Percentiles rank a stretch among this genome's conserved stretches.
Conservation (phyloP, 37 sponge, comb jelly and placozoan species). For the Cliona cf. orientalis region DNA sequence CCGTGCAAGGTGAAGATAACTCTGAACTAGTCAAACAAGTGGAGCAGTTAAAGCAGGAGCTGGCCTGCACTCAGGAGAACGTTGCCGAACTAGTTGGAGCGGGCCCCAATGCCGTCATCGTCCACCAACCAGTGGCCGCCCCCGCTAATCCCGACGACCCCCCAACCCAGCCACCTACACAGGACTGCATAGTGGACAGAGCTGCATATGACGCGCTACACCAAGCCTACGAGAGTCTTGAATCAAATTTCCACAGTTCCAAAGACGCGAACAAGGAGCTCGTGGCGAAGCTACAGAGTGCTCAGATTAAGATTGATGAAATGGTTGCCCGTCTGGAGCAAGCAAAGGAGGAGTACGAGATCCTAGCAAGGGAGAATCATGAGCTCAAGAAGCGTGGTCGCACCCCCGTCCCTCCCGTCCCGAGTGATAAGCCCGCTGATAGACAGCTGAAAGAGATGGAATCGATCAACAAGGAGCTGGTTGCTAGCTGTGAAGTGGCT, state of each 20-base stretch:
- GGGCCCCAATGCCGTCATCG: not conserved
- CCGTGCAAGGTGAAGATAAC: not conserved
- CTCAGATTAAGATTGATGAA: slow-evolving; percentile 3
- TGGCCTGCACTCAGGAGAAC: slow-evolving; percentile 4
- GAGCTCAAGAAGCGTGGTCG: slow-evolving; percentile 2
- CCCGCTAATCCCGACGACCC: not conserved
- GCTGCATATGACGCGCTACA: slow-evolving; percentile 55
- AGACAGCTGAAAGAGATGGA: slow-evolving; percentile 24
- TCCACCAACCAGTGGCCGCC: not conserved
- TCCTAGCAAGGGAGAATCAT: slow-evolving; percentile 21
- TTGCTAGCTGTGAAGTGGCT: slow-evolving; percentile 5
- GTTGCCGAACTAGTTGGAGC: not conserved
- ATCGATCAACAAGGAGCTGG: slow-evolving; percentile 1
- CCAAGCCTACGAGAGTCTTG: slow-evolving; percentile 45
- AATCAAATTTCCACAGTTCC: slow-evolving; percentile 1
- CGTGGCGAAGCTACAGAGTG: not conserved
- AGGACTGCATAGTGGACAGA: slow-evolving; percentile 26
- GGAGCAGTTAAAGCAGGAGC: not conserved
- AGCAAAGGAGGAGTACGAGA: slow-evolving; percentile 29
- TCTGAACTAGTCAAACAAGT: not conserved
- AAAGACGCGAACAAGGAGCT: not conserved
- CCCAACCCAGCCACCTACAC: not conserved
- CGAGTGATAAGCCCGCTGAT: no score
- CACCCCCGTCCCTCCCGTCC: no score
- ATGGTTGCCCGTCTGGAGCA: slow-evolving; percentile 32